Conservation (phyloP, 2,797 vertebrate species). For the Alosa sapidissima region DNA sequence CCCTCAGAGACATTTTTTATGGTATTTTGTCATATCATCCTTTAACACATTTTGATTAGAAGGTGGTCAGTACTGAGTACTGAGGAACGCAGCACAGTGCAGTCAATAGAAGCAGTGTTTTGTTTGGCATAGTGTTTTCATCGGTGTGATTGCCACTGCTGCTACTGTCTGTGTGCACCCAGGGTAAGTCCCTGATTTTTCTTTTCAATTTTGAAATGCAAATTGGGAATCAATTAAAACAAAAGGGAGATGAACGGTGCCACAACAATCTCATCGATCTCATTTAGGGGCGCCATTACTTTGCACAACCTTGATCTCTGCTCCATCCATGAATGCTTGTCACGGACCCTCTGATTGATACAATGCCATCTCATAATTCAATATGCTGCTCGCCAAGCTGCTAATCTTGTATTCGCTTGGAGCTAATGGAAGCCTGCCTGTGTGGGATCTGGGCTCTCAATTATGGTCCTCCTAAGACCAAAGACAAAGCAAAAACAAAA, state of each 20-base stretch:
- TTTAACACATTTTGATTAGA: neutral
- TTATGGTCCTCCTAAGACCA: neutral
- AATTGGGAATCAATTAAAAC: conserved; percentile 46
- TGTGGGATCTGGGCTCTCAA: neutral
- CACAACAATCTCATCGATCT: conserved; percentile 35
- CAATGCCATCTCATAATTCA: conserved; percentile 50
- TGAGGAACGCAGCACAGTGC: neutral
- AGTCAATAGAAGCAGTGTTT: neutral
- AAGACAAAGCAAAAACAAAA: neutral
- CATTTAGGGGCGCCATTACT: conserved; percentile 48
- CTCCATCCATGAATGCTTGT: conserved; percentile 40
- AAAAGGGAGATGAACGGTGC: conserved; percentile 41
- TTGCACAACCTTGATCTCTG: conserved; percentile 48
- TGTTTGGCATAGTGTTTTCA: neutral
- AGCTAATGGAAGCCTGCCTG: conserved; percentile 50
- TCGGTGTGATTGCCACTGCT: neutral
- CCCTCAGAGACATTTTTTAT: neutral
- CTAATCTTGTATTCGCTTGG: conserved; percentile 48
- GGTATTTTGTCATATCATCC: neutral
- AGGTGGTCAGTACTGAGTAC: neutral
- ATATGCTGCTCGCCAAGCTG: conserved; percentile 47
- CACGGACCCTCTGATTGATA: conserved; percentile 52
- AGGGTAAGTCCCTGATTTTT: neutral
- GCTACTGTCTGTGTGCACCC: neutral
- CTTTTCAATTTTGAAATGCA: neutral